Evolutionary conservation across 2,113 vertebrate species (phyloP).

Genomic region (Fukomys damarensis): DNA sequence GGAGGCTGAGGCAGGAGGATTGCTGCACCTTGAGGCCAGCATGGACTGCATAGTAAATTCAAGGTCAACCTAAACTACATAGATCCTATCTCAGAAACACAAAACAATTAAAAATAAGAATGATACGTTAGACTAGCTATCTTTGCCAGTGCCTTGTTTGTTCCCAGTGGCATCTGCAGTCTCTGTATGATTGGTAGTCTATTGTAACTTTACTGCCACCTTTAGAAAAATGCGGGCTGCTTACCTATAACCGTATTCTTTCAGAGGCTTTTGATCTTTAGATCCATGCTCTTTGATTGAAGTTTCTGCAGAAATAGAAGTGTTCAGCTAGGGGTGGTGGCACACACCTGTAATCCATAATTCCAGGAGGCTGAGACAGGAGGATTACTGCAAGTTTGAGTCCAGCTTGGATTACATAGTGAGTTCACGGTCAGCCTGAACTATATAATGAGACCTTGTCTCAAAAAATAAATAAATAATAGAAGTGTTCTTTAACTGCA

Average conservation of each 20-base stretch:
- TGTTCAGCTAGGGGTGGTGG: not conserved
- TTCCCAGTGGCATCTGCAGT: not conserved
- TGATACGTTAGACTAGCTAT: not conserved
- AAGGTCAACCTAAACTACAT: too few relatives aligned
- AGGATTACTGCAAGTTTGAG: too few relatives aligned
- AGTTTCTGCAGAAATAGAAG: not conserved
- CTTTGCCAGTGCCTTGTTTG: not conserved
- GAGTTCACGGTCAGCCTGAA: too few relatives aligned
- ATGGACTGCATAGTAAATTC: too few relatives aligned
- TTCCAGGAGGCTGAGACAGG: too few relatives aligned
- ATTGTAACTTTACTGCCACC: not conserved
- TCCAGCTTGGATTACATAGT: too few relatives aligned
- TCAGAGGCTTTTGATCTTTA: slow-evolving; percentile 21
- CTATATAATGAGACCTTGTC: too few relatives aligned
- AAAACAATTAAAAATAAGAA: not conserved
- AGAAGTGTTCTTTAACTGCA: too few relatives aligned
- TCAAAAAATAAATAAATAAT: too few relatives aligned
- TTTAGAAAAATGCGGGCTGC: slow-evolving; percentile 22
- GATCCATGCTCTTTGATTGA: not conserved
- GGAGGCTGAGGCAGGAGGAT: not conserved
- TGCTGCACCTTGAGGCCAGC: too few relatives aligned
- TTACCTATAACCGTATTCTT: not conserved
- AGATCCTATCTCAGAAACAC: too few relatives aligned
- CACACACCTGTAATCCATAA: too few relatives aligned
- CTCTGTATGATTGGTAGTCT: not conserved